phyloP scores from a whole-genome alignment of 2,888 invertebrate species.

The Bombyx huttoni region DNA sequence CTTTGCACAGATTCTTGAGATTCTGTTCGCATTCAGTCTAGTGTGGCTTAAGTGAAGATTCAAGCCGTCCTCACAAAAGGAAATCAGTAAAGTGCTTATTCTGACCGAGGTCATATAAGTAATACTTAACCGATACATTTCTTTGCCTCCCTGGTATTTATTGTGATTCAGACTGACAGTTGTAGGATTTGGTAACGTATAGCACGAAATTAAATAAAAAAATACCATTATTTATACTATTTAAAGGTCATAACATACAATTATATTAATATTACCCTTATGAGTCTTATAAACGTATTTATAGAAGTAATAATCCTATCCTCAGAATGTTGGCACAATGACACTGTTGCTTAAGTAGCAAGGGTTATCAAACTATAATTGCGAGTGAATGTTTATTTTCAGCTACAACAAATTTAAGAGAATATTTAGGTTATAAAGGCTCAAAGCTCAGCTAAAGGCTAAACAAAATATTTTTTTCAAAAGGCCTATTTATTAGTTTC shows the following conservation, averaged over 20 bases:
- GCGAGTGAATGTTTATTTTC: too few species aligned
- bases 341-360: not conserved
- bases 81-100: conserved; percentile 22
- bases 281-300: not conserved
- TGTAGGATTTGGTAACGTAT: too few species aligned
- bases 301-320: not conserved
- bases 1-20: conserved; percentile 5
- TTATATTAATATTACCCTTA: too few species aligned
- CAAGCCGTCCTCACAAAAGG: conserved; percentile 27
- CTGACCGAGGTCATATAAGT: conserved; percentile 19
- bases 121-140: conserved; percentile 14
- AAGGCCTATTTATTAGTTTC: too few species aligned
- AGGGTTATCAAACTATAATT: not conserved
- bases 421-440: too few species aligned
- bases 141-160: conserved; percentile 2
- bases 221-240: too few species aligned
- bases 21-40: conserved; percentile 17
- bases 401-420: too few species aligned
- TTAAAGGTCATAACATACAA: too few species aligned
- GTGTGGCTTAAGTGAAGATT: conserved; percentile 13
- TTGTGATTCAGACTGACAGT: not conserved
- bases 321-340: not conserved
- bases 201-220: too few species aligned
- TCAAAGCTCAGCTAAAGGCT: too few species aligned
- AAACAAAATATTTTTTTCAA: too few species aligned